Evolutionary conservation across 1,140 invertebrate species (phyloP), one percentile per base, ranked within the genome.

Genomic region (Orius insidiosus): DNA sequence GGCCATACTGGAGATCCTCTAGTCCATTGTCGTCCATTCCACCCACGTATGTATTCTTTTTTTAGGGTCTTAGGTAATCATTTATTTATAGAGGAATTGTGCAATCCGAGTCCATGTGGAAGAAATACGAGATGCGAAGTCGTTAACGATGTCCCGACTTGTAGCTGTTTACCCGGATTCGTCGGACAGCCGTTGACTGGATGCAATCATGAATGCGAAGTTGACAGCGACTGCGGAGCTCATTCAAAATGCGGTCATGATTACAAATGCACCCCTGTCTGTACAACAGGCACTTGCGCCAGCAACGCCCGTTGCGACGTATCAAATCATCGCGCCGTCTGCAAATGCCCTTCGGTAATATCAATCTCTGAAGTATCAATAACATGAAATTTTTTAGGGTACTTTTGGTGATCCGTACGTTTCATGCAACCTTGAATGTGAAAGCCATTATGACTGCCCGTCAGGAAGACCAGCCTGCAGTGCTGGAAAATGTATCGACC

Each of bases 301-400:
- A 65, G 72, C 10, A 79, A 75, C 44, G 85, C 86, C 1, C 74
- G 80, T 48, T 92, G 86, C 56, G 70, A 78, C 42, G 81, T 83
- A 2, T 54, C 69, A 24, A 78, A 79, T 53, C 85, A 90, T 59
- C 71, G 74, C 45, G 75, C 83, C 3, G 68, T 79, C 39, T 92
- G 86, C 62, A 76, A 75, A 52, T 89, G 85, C 57, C 83, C 83
- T 5, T 75, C 73, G 54, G 80, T 82, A 59, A 64, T 60, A 52
- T 18, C 46, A 50, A 32, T 36, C 14, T 36, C 9, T 5, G 11
- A 16, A 42, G 3, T 2, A 14, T 18, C 39, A 34, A 32, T 38
- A 38, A 32, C 35, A 35, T 30, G 19, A 32, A 16, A 40, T 47
- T 35, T 18, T 52, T 58, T 45, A 78, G 72, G 78, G 78, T 9